Conservation (phyloP, 2,888 invertebrate species). For the Mythimna albipuncta region DNA sequence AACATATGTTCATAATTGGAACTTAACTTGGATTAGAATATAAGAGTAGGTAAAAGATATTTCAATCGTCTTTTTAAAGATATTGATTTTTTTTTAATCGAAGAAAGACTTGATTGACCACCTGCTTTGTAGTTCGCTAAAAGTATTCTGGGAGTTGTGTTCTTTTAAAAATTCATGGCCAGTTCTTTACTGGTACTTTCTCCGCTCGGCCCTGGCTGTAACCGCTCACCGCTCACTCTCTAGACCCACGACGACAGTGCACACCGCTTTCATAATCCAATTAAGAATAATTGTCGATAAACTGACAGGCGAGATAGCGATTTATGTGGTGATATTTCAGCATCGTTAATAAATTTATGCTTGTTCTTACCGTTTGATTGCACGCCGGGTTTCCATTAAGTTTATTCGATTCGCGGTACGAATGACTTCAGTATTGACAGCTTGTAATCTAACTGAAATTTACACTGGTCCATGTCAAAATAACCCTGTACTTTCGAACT, state of each 20-base stretch:
- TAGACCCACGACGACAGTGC: conserved; percentile 70
- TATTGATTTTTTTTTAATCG: no score
- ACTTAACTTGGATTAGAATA: no score
- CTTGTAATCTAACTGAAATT: conserved; percentile 80
- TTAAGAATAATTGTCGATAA: conserved; percentile 91
- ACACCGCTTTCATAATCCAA: conserved; percentile 90
- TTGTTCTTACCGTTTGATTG: conserved; percentile 89
- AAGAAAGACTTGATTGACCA: no score
- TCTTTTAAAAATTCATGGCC: background rate
- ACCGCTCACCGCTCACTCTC: conserved; percentile 66
- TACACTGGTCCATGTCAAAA: conserved; percentile 72
- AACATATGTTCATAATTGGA: no score
- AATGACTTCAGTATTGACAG: conserved; percentile 81
- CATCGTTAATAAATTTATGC: conserved; percentile 90
- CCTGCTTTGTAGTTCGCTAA: no score
- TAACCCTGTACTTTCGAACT: conserved; percentile 56
- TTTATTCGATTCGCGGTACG: conserved; percentile 82
- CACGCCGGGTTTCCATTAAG: conserved; percentile 85
- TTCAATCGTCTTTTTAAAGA: no score
- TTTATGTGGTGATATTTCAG: conserved; percentile 90
- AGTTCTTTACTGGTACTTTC: background rate
- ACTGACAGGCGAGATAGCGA: conserved; percentile 89
- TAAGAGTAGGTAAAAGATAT: no score
- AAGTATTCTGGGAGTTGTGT: background rate
- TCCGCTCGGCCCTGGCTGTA: background rate